Conservation (phyloP, 2,888 invertebrate species). For the Meteorus colon region DNA sequence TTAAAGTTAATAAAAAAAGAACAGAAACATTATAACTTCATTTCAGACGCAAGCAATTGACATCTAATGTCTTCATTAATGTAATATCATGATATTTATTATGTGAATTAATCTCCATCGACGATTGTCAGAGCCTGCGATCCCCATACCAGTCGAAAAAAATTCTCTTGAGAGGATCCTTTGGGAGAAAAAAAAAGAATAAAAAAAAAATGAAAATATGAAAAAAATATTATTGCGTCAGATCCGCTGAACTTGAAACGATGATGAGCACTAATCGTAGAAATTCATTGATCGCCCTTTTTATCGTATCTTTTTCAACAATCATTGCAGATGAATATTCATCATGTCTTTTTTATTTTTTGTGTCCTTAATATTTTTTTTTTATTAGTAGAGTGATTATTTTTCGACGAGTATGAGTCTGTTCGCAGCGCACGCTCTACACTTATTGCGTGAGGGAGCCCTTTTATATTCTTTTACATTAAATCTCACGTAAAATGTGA, state of each 20-base stretch:
- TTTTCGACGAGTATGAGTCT: slow-evolving; percentile 67
- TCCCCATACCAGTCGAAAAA: slow-evolving; percentile 66
- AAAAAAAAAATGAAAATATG: slow-evolving; percentile 17
- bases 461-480: slow-evolving; percentile 19
- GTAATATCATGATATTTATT: slow-evolving; percentile 10
- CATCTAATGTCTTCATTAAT: slow-evolving; percentile 34
- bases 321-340: not conserved
- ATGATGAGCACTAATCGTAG: slow-evolving; percentile 27
- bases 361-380: slow-evolving; percentile 22
- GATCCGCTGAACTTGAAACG: slow-evolving; percentile 14
- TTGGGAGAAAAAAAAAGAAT: slow-evolving; percentile 25
- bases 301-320: not conserved
- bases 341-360: slow-evolving; percentile 2
- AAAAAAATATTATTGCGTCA: slow-evolving; percentile 30
- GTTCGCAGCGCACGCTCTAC: slow-evolving; percentile 68
- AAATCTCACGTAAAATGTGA: slow-evolving; percentile 38
- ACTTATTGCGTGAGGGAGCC: slow-evolving; percentile 50
- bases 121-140: slow-evolving; percentile 60
- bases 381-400: slow-evolving; percentile 39
- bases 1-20: not conserved
- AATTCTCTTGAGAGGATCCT: slow-evolving; percentile 46
- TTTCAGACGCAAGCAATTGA: slow-evolving; percentile 26
- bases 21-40: slow-evolving; percentile 10
- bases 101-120: slow-evolving; percentile 49
- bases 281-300: slow-evolving; percentile 31